Base-by-base conservation (phyloP, 2,888 invertebrate genomes). In the Maniola hyperantus region DNA sequence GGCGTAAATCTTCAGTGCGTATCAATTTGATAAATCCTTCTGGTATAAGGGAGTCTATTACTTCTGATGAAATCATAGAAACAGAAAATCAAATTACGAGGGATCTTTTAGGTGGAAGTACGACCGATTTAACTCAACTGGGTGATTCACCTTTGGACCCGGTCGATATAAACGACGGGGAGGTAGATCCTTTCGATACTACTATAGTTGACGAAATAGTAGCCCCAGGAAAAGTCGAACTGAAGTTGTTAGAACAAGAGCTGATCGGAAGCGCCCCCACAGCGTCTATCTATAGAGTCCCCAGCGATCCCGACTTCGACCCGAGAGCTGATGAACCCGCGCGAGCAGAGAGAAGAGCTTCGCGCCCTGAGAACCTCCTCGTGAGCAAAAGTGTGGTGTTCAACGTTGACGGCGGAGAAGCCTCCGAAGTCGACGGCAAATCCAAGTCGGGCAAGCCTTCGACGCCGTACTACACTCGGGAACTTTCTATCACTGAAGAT, bases 121-220 rank as follows among this genome's bases (percentile, higher is more conserved):
- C 94, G 53, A 96, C 96, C 54, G 97, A 97, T 83, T 89, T 97
- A 60, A 94, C 95, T 15, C 93, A 94, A 76, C 86, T 96, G 65
- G 94, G 93, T 0, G 95, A 96, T 74, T 93, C 94, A 34, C 96
- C 96, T 0, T 93, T 96, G 62, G 92, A 94, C 69, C 96, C 96
- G 33, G 85, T 93, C 26, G 88, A 92, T 54, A 91, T 94, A 10
- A 93, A 93, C 69, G 84, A 88, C 65, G 82, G 84, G 67, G 95
- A 94, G 63, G 94, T 95, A 64, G 97, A 97, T 88, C 97, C 97
- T 0, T 97, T 98, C 77, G 97, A 97, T 79, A 97, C 97, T 0
- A 97, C 97, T 0, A 94, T 94, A 42, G 94, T 97, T 2, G 94
- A 95, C 76, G 93, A 93, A 63, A 93, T 96, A 44, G 94, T 95